Evolutionary conservation across 2,888 invertebrate genomes (phyloP).

Genomic region (Endomychus coccineus): DNA sequence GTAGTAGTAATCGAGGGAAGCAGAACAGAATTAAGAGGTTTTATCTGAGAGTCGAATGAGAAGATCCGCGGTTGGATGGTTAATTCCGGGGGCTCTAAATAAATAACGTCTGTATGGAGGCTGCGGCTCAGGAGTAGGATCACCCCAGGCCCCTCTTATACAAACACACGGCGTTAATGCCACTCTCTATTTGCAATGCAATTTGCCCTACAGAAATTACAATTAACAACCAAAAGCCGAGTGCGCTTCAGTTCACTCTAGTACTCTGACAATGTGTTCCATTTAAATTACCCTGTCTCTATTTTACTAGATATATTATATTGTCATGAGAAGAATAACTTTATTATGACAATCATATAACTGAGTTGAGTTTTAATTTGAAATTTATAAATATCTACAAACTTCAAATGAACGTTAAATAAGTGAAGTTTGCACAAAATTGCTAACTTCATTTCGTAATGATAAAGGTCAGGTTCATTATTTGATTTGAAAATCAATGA

Average conservation of each 20-base stretch:
- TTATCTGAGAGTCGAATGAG: conserved; percentile 39
- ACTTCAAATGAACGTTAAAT: no score
- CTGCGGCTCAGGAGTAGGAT: conserved; percentile 17
- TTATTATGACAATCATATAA: no score
- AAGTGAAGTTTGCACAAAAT: no score
- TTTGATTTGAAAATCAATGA: no score
- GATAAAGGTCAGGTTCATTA: no score
- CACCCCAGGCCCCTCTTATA: conserved; percentile 31
- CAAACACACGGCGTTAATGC: conserved; percentile 39
- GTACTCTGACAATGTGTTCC: no score
- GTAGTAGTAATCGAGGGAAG: conserved; percentile 15
- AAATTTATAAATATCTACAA: no score
- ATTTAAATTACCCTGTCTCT: no score
- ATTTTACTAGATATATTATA: no score
- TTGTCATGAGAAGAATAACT: no score
- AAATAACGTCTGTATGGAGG: conserved; percentile 33
- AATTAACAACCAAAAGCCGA: conserved; percentile 40
- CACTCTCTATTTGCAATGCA: conserved; percentile 36
- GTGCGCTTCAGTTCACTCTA: conserved; percentile 33
- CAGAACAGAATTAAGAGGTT: conserved; percentile 37
- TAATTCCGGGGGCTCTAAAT: conserved; percentile 42
- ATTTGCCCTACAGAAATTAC: conserved; percentile 40
- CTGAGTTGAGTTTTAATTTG: no score
- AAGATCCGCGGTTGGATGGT: conserved; percentile 37
- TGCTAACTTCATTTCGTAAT: no score